Conservation (phyloP, 2,113 vertebrate genomes). For the Pitta sordida region DNA sequence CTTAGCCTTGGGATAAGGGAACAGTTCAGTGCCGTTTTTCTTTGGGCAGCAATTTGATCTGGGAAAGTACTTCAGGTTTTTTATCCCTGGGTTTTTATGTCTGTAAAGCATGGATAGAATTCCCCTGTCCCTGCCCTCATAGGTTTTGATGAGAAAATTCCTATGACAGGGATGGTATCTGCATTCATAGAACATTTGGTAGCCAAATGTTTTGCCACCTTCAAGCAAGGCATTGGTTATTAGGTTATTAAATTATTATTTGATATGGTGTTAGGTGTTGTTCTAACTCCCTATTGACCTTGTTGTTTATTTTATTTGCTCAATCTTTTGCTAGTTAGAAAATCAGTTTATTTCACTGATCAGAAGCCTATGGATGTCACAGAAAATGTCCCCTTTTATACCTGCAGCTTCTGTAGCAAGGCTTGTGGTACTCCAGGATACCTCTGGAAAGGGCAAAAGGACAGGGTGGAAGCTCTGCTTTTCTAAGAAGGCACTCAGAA, state of each 20-base stretch:
- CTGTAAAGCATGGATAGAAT: neutral
- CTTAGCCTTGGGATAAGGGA: neutral
- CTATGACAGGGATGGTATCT: neutral
- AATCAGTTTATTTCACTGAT: neutral
- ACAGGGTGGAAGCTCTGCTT: neutral
- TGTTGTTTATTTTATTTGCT: neutral
- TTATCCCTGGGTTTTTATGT: neutral
- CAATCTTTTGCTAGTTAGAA: neutral
- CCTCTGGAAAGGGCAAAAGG: neutral
- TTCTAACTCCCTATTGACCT: neutral
- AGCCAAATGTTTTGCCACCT: neutral
- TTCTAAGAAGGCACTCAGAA: neutral
- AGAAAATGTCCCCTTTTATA: neutral
- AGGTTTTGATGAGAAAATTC: neutral
- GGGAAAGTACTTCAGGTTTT: neutral
- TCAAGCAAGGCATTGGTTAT: neutral
- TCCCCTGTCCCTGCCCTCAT: neutral
- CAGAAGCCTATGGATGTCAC: neutral
- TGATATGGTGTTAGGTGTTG: neutral
- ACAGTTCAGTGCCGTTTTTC: neutral
- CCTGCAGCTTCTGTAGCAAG: neutral
- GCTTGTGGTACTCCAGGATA: neutral
- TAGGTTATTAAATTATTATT: neutral
- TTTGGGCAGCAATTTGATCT: neutral
- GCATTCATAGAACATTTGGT: neutral